Percentiles rank a stretch among this genome's conserved stretches.
Conservation (phyloP, 2,113 vertebrate species). For the Daubentonia madagascariensis region DNA sequence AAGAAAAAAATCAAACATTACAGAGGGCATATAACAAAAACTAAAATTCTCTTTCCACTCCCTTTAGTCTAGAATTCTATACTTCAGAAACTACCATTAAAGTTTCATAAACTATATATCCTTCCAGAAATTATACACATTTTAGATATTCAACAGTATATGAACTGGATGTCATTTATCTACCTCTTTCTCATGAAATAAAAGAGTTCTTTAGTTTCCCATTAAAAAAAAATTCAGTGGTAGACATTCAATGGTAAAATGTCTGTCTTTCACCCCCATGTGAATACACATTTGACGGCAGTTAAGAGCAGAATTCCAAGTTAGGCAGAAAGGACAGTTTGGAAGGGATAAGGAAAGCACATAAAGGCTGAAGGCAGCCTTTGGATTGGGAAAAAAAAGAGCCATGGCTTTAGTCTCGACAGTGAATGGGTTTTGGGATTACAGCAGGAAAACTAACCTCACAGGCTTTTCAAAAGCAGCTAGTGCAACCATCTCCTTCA, state of each 20-base stretch:
- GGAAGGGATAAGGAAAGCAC: background rate
- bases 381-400: background rate
- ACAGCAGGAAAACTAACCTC: background rate
- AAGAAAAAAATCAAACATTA: background rate
- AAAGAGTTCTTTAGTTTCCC: conserved; percentile 28
- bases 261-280: background rate
- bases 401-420: background rate
- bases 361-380: background rate
- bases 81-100: background rate
- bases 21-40: background rate
- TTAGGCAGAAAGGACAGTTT: background rate
- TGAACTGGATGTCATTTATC: background rate
- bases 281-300: background rate
- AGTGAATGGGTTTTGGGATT: background rate
- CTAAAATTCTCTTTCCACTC: background rate
- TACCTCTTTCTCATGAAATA: background rate
- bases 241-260: background rate
- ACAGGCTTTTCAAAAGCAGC: background rate
- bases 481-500: background rate
- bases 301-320: background rate
- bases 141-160: background rate
- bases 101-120: background rate
- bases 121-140: background rate
- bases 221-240: background rate
- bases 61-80: background rate